These are phyloP conservation scores for Amiota communis DNA, from an alignment of 2,888 invertebrate species.

Conservation along the genomic window DNA sequence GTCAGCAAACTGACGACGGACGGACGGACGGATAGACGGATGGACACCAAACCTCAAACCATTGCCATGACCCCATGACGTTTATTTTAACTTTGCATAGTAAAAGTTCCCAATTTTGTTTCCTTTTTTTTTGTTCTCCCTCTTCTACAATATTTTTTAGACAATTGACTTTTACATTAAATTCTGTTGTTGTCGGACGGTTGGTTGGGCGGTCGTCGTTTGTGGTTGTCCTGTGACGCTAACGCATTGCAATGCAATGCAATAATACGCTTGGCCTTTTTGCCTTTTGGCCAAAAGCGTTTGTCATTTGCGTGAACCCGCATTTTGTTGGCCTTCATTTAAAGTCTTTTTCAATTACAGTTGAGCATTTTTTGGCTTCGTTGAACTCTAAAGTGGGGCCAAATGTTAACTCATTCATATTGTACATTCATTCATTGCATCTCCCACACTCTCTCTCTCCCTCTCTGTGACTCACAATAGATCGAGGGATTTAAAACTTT, in stretches of 20 bases:
- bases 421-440: too few species aligned
- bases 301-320: conserved; percentile 33
- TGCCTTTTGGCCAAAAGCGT: conserved; percentile 21
- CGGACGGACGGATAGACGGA: too few species aligned
- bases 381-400: conserved; percentile 14
- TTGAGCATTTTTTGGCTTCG: conserved; percentile 31
- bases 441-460: too few species aligned
- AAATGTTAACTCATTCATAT: neutral
- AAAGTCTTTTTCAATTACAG: conserved; percentile 31
- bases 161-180: conserved; percentile 20
- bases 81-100: too few species aligned
- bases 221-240: neutral
- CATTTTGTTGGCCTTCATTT: conserved; percentile 33
- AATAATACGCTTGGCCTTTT: conserved; percentile 10
- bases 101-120: neutral
- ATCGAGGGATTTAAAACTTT: neutral
- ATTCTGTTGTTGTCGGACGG: neutral
- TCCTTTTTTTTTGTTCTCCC: neutral
- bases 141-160: neutral
- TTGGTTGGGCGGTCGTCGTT: neutral
- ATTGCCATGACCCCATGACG: too few species aligned
- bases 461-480: too few species aligned
- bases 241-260: neutral
- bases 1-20: neutral
- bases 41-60: too few species aligned